Evolutionary conservation across 2,888 invertebrate species (phyloP), one percentile per base, ranked within the genome.

Genomic region (Orthonychiurus folsomi): DNA sequence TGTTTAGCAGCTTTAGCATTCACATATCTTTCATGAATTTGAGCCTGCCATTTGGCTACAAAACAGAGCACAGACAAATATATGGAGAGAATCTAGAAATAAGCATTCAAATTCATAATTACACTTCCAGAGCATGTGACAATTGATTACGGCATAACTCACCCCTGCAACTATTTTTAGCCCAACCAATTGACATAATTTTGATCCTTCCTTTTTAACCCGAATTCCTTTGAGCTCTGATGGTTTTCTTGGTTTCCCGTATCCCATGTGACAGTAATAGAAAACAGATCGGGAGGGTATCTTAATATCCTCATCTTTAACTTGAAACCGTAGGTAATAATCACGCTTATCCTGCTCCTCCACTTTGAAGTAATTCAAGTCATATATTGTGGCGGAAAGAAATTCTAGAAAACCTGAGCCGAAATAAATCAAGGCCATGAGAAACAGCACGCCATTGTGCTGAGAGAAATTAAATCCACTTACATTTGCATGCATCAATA

Each of bases 111-210:
- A 48, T 48, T n/a, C 12, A 15, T 48, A n/a, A n/a, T 15, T 48
- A 48, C n/a, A n/a, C n/a, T n/a, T n/a, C n/a, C n/a, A n/a, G n/a
- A 48, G 48, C 48, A 12, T 48, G 48, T 48, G n/a, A 12, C n/a
- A 15, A n/a, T 48, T 15, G 48, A 15, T 48, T 48, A 37, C 37
- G 9, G 5, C 37, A 37, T 37, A 9, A 23, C 52, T 5, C 24
- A 52, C 52, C 21, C 21, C 52, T 5, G 52, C 52, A 9, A 52
- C 20, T 23, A 52, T 21, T 23, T 52, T 52, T 52, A 23, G n/a
- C n/a, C 52, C 52, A 23, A 52, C 9, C 9, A 52, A 20, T 23
- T 52, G 52, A 52, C 52, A 52, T 20, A 52, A 9, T 52, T 52
- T 52, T 23, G 52, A 20, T n/a, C 52, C 52, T 21, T 3, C 24